phyloP scores from a whole-genome alignment of 2,113 vertebrate species.

The Oreocharis arfaki region DNA sequence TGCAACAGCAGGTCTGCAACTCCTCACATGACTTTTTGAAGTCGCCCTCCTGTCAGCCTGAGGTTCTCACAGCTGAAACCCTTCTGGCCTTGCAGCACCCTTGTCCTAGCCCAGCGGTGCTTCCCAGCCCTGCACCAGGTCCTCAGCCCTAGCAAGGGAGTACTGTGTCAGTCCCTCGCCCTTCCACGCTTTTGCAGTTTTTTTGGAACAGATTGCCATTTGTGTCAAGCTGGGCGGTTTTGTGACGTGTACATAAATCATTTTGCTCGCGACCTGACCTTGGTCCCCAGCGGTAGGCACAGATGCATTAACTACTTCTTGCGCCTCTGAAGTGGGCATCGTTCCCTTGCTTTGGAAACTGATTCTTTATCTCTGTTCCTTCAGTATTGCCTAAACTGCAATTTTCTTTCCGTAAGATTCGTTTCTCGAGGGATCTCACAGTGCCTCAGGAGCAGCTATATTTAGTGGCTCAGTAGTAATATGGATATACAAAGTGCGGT shows the following conservation, averaged over 20 bases:
- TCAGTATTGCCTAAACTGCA: background rate
- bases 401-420: background rate
- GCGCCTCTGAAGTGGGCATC: background rate
- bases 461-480: background rate
- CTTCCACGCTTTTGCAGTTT: background rate
- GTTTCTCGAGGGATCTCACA: background rate
- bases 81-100: background rate
- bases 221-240: slow-evolving; percentile 46
- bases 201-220: slow-evolving; percentile 22
- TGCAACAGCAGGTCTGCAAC: background rate
- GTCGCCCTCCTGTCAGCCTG: background rate
- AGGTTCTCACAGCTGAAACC: background rate
- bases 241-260: slow-evolving; percentile 17
- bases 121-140: background rate
- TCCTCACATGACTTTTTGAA: background rate
- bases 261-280: background rate
- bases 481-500: background rate
- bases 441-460: background rate
- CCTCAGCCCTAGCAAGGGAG: background rate
- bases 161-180: background rate
- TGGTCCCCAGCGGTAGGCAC: background rate
- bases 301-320: background rate
- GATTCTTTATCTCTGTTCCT: background rate
- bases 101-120: background rate
- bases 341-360: background rate